A percentile compares a stretch with the other conserved stretches of the same genome.
Evolutionary conservation across 1,140 invertebrate genomes (phyloP).

Genomic region (Idris sp.): DNA sequence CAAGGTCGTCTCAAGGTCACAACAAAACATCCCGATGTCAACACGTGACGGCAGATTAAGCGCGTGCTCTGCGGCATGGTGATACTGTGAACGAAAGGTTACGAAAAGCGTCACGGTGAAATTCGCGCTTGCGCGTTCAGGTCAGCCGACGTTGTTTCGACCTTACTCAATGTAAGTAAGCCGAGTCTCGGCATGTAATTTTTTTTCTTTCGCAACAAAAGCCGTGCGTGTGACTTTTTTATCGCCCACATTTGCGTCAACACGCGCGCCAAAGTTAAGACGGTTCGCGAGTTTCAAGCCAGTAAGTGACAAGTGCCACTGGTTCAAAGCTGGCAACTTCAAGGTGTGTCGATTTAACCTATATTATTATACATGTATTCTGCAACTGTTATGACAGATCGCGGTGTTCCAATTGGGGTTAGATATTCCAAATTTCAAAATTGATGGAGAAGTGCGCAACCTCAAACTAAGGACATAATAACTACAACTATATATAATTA

Average conservation of each 20-base stretch:
- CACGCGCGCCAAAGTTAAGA: conserved; percentile 6
- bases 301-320: conserved; percentile 39
- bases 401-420: conserved; percentile 26
- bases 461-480: too few relatives aligned
- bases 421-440: too few relatives aligned
- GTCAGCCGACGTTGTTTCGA: conserved; percentile 26
- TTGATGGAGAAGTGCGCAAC: too few relatives aligned
- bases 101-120: conserved; percentile 32
- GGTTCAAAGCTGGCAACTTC: conserved; percentile 20
- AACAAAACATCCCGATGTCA: conserved; percentile 12
- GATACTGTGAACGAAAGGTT: conserved; percentile 45
- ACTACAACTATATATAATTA: too few relatives aligned
- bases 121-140: conserved; percentile 45
- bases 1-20: conserved; percentile 12
- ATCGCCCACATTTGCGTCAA: conserved; percentile 1
- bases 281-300: conserved; percentile 1
- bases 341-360: conserved; percentile 59
- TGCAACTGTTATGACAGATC: conserved; percentile 24
- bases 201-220: conserved; percentile 18
- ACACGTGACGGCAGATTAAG: conserved; percentile 23
- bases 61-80: too few relatives aligned
- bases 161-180: conserved; percentile 41
- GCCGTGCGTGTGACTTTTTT: conserved; percentile 15
- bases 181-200: conserved; percentile 34
- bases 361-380: conserved; percentile 50